Evolutionary conservation across 2,113 vertebrate genomes (phyloP).

Genomic region (Nycticryphes semicollaris): DNA sequence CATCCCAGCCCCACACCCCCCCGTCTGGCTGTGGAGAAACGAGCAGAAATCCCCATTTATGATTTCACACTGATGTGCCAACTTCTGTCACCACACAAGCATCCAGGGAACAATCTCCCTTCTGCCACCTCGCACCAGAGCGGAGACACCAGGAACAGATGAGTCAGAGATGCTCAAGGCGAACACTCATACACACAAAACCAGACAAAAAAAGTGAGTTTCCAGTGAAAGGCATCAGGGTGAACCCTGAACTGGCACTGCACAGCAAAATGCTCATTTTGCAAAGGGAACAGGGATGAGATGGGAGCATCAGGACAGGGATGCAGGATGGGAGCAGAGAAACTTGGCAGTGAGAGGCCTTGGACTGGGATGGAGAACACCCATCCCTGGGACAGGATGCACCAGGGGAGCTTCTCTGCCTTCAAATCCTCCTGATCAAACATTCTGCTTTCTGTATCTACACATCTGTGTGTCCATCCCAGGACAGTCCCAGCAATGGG

Average conservation of each 20-base stretch:
- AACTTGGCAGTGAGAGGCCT: background rate
- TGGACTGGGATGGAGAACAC: too few relatives aligned
- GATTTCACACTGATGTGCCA: background rate
- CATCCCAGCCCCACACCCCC: background rate
- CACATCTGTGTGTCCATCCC: background rate
- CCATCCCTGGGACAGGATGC: background rate
- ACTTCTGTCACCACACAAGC: background rate
- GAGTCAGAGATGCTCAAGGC: background rate
- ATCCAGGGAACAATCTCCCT: background rate
- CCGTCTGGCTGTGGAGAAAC: background rate
- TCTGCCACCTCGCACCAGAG: background rate
- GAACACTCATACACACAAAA: fast-evolving
- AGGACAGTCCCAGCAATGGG: background rate
- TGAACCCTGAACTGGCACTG: background rate
- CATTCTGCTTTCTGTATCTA: background rate
- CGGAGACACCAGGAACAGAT: background rate
- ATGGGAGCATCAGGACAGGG: fast-evolving
- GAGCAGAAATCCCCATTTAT: background rate
- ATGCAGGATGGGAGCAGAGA: too few relatives aligned
- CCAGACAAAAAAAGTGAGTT: background rate
- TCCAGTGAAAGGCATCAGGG: background rate
- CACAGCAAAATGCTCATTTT: background rate
- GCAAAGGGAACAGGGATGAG: too few relatives aligned
- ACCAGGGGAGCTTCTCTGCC: background rate
- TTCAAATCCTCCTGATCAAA: fast-evolving